Evolutionary conservation across 2,888 invertebrate genomes (phyloP).

Genomic region (Yponomeuta malinellus): DNA sequence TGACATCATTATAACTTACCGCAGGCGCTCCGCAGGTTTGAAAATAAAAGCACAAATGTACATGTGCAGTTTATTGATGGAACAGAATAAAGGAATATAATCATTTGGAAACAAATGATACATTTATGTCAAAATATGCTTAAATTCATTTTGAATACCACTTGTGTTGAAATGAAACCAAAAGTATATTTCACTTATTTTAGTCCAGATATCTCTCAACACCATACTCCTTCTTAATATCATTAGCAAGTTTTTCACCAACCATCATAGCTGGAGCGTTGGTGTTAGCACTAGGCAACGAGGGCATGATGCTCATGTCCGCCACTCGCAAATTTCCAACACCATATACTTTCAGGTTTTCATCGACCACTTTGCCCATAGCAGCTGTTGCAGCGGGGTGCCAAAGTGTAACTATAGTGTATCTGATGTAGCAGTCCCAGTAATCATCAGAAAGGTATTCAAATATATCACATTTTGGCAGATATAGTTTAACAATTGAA

Average conservation of each 20-base stretch:
- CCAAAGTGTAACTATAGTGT: neutral
- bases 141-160: too few species aligned
- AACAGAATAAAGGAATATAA: too few species aligned
- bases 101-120: too few species aligned
- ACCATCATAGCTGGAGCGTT: conserved; percentile 12
- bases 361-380: conserved; percentile 18
- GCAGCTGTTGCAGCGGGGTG: conserved; percentile 14
- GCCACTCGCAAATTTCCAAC: conserved; percentile 14
- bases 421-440: conserved; percentile 16
- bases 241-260: conserved; percentile 17
- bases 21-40: too few species aligned
- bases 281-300: neutral
- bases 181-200: too few species aligned
- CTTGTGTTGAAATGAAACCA: too few species aligned
- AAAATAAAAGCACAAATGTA: too few species aligned
- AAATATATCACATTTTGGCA: conserved; percentile 16
- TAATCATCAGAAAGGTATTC: conserved; percentile 16
- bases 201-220: too few species aligned
- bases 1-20: too few species aligned
- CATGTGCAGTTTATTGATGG: too few species aligned
- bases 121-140: neutral
- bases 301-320: conserved; percentile 15
- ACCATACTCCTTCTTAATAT: conserved; percentile 11
- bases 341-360: conserved; percentile 14
- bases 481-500: neutral